phyloP scores from a whole-genome alignment of 2,888 invertebrate species.

The Drosophila monieri region DNA sequence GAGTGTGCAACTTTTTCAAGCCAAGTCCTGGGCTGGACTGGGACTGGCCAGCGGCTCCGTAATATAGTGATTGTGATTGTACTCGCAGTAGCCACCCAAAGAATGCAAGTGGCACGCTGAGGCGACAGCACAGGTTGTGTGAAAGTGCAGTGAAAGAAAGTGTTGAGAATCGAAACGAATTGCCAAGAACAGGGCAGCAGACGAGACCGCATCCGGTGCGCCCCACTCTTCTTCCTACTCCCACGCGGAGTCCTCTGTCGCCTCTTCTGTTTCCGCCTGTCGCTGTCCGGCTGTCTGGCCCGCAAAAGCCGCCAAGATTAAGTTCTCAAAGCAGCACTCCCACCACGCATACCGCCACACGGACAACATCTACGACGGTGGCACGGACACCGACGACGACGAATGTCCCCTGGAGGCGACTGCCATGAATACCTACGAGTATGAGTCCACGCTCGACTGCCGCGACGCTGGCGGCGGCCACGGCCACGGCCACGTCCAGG shows the following conservation, averaged over 20 bases:
- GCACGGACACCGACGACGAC: constrained; percentile 83
- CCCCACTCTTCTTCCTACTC: constrained; percentile 14
- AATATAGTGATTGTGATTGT: constrained; percentile 15
- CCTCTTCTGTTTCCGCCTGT: constrained; percentile 39
- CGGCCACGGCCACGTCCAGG: constrained; percentile 35
- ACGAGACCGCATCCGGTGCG: neutral
- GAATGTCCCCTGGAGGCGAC: constrained; percentile 83
- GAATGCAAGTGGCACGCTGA: constrained; percentile 2
- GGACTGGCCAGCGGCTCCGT: neutral
- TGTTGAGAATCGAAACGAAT: constrained; percentile 4
- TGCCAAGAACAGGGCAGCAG: neutral
- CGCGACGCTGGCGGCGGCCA: constrained; percentile 82
- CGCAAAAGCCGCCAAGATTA: constrained; percentile 82
- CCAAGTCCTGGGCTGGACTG: neutral
- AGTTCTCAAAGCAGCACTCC: constrained; percentile 82
- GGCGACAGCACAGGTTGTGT: neutral
- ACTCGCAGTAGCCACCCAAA: constrained; percentile 1
- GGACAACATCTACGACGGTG: constrained; percentile 83
- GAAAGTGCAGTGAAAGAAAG: constrained; percentile 2
- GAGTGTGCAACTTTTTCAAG: neutral
- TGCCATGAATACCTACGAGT: constrained; percentile 84
- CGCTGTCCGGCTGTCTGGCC: constrained; percentile 54
- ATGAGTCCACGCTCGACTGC: constrained; percentile 84
- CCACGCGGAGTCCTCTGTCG: constrained; percentile 16
- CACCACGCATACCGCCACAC: constrained; percentile 83